phyloP scores from a whole-genome alignment of 2,113 vertebrate species.

The Sarotherodon lohbergeri region DNA sequence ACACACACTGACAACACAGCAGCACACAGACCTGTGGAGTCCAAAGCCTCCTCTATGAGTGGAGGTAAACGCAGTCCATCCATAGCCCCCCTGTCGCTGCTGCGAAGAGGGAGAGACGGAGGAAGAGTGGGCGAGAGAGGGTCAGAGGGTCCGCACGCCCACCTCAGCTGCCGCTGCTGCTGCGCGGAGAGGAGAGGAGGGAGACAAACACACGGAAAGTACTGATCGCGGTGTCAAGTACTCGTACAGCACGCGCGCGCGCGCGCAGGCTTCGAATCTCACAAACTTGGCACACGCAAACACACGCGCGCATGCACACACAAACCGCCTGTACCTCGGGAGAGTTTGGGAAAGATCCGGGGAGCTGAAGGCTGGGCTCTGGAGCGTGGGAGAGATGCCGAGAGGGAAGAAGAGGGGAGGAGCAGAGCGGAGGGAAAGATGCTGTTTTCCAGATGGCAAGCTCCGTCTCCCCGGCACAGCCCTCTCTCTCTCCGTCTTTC shows the following conservation, averaged over 20 bases:
- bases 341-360: constrained; percentile 48
- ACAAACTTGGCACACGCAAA: background rate
- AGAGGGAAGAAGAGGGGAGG: constrained; percentile 53
- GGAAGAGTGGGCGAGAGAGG: constrained; percentile 56
- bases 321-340: constrained; percentile 36
- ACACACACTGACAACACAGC: constrained; percentile 9
- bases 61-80: constrained; percentile 74
- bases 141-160: constrained; percentile 67
- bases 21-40: constrained; percentile 71
- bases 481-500: background rate
- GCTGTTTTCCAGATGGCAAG: constrained; percentile 51
- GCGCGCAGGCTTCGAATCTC: background rate
- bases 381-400: constrained; percentile 64
- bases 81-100: constrained; percentile 63
- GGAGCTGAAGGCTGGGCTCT: constrained; percentile 47
- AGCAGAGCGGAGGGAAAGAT: constrained; percentile 43
- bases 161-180: constrained; percentile 55
- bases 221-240: constrained; percentile 20
- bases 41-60: constrained; percentile 73
- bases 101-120: constrained; percentile 25
- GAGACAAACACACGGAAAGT: constrained; percentile 21
- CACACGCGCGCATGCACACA: background rate
- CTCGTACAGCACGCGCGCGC: background rate
- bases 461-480: constrained; percentile 7
- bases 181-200: constrained; percentile 1